phyloP scores from a whole-genome alignment of 1,140 invertebrate species.

The Eurosta solidaginis region DNA sequence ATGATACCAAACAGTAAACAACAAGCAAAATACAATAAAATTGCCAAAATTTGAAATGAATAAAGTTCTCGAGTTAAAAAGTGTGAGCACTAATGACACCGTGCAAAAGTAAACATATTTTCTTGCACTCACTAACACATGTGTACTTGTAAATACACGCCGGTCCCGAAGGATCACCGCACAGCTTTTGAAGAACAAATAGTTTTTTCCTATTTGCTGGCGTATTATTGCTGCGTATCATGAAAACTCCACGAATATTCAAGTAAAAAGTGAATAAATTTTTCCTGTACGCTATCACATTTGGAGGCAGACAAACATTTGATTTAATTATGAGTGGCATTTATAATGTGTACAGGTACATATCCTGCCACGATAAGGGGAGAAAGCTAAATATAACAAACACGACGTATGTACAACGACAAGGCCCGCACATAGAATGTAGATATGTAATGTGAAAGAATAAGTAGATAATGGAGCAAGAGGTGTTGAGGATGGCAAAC shows the following conservation, averaged over 20 bases:
- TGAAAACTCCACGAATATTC: neutral
- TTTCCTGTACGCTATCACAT: neutral
- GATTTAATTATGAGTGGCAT: slow-evolving; percentile 61
- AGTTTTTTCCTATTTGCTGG: neutral
- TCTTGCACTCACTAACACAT: neutral
- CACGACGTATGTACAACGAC: neutral
- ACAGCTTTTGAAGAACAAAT: neutral
- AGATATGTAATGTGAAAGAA: too few relatives aligned
- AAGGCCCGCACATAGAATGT: neutral
- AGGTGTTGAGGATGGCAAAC: too few relatives aligned
- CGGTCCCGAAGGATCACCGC: neutral
- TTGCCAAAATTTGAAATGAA: slow-evolving; percentile 25
- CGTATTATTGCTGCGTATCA: neutral
- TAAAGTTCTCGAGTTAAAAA: neutral
- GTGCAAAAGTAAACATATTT: neutral
- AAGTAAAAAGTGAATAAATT: neutral
- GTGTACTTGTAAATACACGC: neutral
- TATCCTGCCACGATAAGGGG: neutral
- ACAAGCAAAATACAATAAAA: slow-evolving; percentile 17
- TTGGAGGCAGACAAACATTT: slow-evolving; percentile 54
- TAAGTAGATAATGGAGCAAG: neutral
- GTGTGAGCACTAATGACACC: neutral
- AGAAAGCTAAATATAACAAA: neutral
- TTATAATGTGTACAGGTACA: slow-evolving; percentile 43
- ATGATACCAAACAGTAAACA: slow-evolving; percentile 20